Percentiles rank a stretch among this genome's conserved stretches.
phyloP scores from a whole-genome alignment of 2,888 invertebrate genomes.

The Drosophila colorata region DNA sequence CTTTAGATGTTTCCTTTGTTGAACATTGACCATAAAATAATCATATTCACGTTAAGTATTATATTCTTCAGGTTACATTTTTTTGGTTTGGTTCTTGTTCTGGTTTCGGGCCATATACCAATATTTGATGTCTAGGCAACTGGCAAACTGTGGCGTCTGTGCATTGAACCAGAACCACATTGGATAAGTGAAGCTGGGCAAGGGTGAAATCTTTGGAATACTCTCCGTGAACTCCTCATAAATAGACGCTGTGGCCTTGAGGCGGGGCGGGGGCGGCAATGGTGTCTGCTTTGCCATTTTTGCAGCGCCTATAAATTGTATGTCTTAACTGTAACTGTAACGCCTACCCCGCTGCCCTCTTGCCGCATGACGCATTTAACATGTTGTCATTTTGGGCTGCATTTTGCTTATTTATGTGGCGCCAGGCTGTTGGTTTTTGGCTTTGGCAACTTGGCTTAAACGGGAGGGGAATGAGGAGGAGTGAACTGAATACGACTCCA shows the following conservation, averaged over 20 bases:
- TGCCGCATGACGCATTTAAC: constrained; percentile 57
- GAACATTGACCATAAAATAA: constrained; percentile 32
- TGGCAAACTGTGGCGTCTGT: constrained; percentile 36
- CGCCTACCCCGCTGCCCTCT: constrained; percentile 21
- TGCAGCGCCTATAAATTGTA: constrained; percentile 52
- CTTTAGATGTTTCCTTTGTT: constrained; percentile 46
- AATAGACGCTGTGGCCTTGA: constrained; percentile 17
- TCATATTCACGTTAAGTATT: constrained; percentile 21
- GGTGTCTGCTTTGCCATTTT: constrained; percentile 14
- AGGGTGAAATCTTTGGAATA: constrained; percentile 15
- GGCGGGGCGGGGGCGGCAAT: neutral
- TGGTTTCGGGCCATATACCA: constrained; percentile 13
- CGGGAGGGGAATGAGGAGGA: too few species aligned
- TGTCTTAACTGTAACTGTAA: constrained; percentile 33
- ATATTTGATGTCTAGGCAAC: constrained; percentile 19
- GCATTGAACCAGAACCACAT: constrained; percentile 52
- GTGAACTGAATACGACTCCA: neutral
- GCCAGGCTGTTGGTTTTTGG: constrained; percentile 61
- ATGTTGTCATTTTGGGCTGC: constrained; percentile 72
- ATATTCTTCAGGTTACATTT: constrained; percentile 22
- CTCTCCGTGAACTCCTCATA: constrained; percentile 9
- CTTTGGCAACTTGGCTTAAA: constrained; percentile 8
- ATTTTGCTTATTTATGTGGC: constrained; percentile 78
- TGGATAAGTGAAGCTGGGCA: constrained; percentile 25
- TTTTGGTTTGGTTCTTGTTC: constrained; percentile 2